Conservation (phyloP, 2,888 invertebrate species). For the Protodeltote pygarga region DNA sequence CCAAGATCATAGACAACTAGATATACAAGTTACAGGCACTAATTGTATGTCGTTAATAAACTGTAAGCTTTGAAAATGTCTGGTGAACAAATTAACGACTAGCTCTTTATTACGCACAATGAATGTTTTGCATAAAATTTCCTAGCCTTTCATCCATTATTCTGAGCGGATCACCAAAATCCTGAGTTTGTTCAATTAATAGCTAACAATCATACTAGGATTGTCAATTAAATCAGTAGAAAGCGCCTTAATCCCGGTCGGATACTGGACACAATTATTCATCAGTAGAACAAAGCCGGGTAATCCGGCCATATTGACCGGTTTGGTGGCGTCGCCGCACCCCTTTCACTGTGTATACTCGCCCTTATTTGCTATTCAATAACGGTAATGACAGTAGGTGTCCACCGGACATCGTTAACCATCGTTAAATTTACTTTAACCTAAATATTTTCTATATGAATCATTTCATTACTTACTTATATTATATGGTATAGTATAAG, state of each 20-base stretch:
- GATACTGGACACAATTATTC: conserved; percentile 83
- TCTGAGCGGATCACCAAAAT: conserved; percentile 62
- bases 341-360: conserved; percentile 51
- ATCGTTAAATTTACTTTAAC: conserved; percentile 31
- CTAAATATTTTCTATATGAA: conserved; percentile 17
- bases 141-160: conserved; percentile 36
- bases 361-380: conserved; percentile 70
- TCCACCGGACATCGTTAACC: conserved; percentile 36
- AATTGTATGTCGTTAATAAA: conserved; percentile 39
- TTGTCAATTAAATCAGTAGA: conserved; percentile 84
- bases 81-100: conserved; percentile 19
- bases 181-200: conserved; percentile 74
- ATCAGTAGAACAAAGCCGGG: conserved; percentile 80
- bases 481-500: too few species aligned
- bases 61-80: conserved; percentile 42
- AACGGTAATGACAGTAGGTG: conserved; percentile 61
- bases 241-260: conserved; percentile 81
- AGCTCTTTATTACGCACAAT: conserved; percentile 8
- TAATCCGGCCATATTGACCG: conserved; percentile 82
- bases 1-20: conserved; percentile 36
- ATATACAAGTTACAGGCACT: conserved; percentile 38
- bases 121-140: conserved; percentile 12
- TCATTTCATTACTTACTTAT: conserved; percentile 10
- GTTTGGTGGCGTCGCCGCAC: conserved; percentile 60
- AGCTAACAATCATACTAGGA: conserved; percentile 78